Conservation (phyloP, 2,888 invertebrate species). For the Cephus sareptanus region DNA sequence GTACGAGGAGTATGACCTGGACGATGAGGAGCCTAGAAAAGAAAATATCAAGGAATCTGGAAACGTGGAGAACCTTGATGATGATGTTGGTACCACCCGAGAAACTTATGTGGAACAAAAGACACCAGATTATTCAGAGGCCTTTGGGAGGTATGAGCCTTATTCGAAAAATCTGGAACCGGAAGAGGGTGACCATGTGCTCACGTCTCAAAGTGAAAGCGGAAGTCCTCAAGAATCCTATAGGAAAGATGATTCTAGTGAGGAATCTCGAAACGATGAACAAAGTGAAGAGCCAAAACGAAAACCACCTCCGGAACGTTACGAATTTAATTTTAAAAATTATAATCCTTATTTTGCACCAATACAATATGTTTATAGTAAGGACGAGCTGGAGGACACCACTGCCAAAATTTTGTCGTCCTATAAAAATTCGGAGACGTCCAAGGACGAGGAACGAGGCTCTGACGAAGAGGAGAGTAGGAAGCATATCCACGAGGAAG, state of each 20-base stretch:
- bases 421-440: conserved; percentile 1
- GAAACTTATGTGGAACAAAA: conserved; percentile 1
- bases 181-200: background rate
- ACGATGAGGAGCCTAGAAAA: conserved; percentile 18
- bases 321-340: conserved; percentile 35
- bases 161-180: conserved; percentile 13
- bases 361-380: conserved; percentile 42
- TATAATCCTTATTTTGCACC: conserved; percentile 48
- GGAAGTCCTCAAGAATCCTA: background rate
- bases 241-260: background rate
- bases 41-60: background rate
- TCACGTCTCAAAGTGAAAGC: background rate
- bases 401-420: conserved; percentile 18
- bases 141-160: conserved; percentile 6
- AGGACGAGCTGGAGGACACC: conserved; percentile 35
- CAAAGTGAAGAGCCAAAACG: background rate
- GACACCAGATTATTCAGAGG: conserved; percentile 7
- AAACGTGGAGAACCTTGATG: conserved; percentile 4
- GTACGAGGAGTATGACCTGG: conserved; percentile 56
- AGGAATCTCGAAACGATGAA: background rate
- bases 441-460: conserved; percentile 6
- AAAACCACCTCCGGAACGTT: conserved; percentile 1
- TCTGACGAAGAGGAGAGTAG: conserved; percentile 5
- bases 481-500: conserved; percentile 14
- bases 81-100: conserved; percentile 2